A percentile compares a stretch with the other conserved stretches of the same genome.
Evolutionary conservation across 2,797 vertebrate species (phyloP).

Genomic region (Cottoperca gobio): DNA sequence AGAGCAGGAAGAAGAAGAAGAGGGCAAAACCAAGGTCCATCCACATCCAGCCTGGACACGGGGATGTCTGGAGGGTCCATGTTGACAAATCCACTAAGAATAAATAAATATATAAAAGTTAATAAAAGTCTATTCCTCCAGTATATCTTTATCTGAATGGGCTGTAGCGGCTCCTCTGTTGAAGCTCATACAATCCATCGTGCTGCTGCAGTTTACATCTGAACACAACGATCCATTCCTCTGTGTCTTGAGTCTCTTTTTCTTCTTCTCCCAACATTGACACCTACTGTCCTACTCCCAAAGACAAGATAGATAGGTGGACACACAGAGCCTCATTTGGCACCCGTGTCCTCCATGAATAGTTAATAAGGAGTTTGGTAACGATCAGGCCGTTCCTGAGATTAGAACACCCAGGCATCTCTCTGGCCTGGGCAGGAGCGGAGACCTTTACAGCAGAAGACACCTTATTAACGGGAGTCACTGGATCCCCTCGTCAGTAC

Average conservation of each 20-base stretch:
- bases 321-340: slow-evolving; percentile 76
- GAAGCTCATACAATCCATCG: not conserved
- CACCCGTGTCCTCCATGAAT: slow-evolving; percentile 80
- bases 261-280: slow-evolving; percentile 22
- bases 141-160: not conserved
- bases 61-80: slow-evolving; percentile 73
- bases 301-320: slow-evolving; percentile 47
- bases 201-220: not conserved
- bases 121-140: not conserved
- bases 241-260: not conserved
- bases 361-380: slow-evolving; percentile 86
- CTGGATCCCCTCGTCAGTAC: slow-evolving; percentile 29
- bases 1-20: slow-evolving; percentile 85
- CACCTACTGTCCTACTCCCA: slow-evolving; percentile 52
- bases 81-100: slow-evolving; percentile 14
- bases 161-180: not conserved
- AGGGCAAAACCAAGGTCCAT: slow-evolving; percentile 85
- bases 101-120: not conserved
- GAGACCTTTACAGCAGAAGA: slow-evolving; percentile 46
- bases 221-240: not conserved
- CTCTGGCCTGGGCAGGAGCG: slow-evolving; percentile 26
- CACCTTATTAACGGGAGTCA: slow-evolving; percentile 41
- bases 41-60: slow-evolving; percentile 65
- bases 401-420: slow-evolving; percentile 59
- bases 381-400: slow-evolving; percentile 75